A percentile compares a stretch with the other conserved stretches of the same genome.
These are phyloP conservation scores for Mesoclemmys tuberculata DNA, from an alignment of 2,113 vertebrate genomes.

Conservation along the genomic window DNA sequence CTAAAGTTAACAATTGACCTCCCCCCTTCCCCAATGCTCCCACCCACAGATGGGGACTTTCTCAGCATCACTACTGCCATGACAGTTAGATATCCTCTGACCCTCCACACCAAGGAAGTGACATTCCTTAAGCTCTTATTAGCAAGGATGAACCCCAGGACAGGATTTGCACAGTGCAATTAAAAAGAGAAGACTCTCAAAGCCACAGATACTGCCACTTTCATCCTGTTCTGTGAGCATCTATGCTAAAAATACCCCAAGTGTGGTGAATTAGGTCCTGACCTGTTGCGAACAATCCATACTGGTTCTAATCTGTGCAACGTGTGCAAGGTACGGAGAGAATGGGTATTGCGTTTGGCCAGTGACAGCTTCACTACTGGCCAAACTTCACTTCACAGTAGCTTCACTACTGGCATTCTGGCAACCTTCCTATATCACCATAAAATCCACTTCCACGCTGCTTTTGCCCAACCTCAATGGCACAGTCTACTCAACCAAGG, in stretches of 20 bases:
- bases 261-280: constrained; percentile 52
- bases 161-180: neutral
- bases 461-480: constrained; percentile 30
- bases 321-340: neutral
- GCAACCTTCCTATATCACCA: constrained; percentile 20
- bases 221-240: constrained; percentile 20
- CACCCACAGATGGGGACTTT: neutral
- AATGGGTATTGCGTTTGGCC: constrained; percentile 60
- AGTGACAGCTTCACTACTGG: constrained; percentile 47
- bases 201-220: constrained; percentile 41
- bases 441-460: constrained; percentile 53
- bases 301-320: neutral
- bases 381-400: no score
- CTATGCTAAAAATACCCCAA: constrained; percentile 25
- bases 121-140: neutral
- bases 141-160: neutral
- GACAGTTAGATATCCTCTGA: neutral
- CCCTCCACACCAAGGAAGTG: neutral
- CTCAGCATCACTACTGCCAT: neutral
- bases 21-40: neutral
- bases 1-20: neutral
- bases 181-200: neutral
- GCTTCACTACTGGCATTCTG: constrained; percentile 51
- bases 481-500: neutral
- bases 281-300: neutral